A percentile compares a stretch with the other conserved stretches of the same genome.
These are phyloP conservation scores for Apis laboriosa DNA, from an alignment of 1,140 invertebrate genomes.

Conservation along the genomic window DNA sequence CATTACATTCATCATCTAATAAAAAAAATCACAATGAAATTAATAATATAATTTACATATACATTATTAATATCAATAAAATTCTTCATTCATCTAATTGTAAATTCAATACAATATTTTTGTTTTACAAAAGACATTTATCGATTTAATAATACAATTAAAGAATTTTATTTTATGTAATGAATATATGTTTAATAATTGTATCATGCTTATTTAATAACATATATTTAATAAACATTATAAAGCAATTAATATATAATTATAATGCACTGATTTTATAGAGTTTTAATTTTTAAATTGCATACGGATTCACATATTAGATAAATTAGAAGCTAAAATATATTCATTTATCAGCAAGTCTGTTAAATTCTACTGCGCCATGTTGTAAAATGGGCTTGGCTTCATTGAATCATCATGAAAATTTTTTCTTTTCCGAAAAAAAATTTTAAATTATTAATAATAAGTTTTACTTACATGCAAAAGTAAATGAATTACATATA, in stretches of 20 bases:
- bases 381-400: constrained; percentile 74
- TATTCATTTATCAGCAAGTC: neutral
- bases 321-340: neutral
- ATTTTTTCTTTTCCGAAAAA: constrained; percentile 11
- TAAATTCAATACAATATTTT: neutral
- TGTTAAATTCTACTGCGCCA: constrained; percentile 57
- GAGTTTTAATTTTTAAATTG: neutral
- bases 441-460: neutral
- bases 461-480: constrained; percentile 70
- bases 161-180: constrained; percentile 11
- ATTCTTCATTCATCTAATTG: neutral
- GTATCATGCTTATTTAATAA: neutral
- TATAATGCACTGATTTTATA: neutral
- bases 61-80: neutral
- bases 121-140: neutral
- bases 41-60: neutral
- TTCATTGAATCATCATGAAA: constrained; percentile 58
- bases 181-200: neutral
- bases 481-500: constrained; percentile 50
- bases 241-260: neutral
- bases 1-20: constrained; percentile 89
- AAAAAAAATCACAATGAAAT: constrained; percentile 49
- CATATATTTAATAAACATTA: neutral
- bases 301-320: neutral
- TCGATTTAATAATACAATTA: neutral